Base-by-base conservation (phyloP, 2,113 vertebrate genomes). In the Pelvicachromis taeniatus region DNA sequence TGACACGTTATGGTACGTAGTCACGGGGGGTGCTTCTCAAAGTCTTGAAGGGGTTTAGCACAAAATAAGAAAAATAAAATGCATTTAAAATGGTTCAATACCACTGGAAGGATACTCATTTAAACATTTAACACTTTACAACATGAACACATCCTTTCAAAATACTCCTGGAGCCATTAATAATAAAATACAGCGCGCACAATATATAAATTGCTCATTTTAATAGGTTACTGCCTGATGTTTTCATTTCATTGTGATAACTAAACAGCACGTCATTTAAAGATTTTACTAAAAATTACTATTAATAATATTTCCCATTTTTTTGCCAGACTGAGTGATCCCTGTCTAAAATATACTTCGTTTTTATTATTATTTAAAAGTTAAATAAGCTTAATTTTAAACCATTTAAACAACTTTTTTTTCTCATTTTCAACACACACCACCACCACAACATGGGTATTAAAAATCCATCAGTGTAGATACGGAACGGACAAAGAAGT, bases 311-410 rank as follows among this genome's bases (percentile, higher is more conserved):
- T 38, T 56, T 85, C 33, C 58, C 42, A 79, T 68, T 88, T 70
- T 79, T 19, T 81, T 77, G 40, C 65, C 12, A 89, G 75, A 82
- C 14, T 33, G 48, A 61, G 19, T 29, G 61, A 80, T 68, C 38
- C 45, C 33, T 73, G 77, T 54, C 77, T 81, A 58, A 85, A 91
- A 93, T 93, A 93, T 88, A 93, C 90, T 48, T n/a, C 29, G 33
- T 80, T 85, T 13, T 10, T 35, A 65, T 63, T 12, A 63, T 52
- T 63, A 23, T 29, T 78, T 58, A 29, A 78, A n/a, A n/a, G 38
- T 85, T 93, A 88, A 87, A 92, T 90, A 91, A 84, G 70, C 21
- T 40, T 77, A 4, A 86, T 78, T 68, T 35, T 58, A 77, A 87
- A 82, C 9, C 75, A 35, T 61, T 65, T 56, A 33, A 75, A 52